Base-by-base conservation (phyloP, 2,888 invertebrate species). In the Hyposoter dolosus region DNA sequence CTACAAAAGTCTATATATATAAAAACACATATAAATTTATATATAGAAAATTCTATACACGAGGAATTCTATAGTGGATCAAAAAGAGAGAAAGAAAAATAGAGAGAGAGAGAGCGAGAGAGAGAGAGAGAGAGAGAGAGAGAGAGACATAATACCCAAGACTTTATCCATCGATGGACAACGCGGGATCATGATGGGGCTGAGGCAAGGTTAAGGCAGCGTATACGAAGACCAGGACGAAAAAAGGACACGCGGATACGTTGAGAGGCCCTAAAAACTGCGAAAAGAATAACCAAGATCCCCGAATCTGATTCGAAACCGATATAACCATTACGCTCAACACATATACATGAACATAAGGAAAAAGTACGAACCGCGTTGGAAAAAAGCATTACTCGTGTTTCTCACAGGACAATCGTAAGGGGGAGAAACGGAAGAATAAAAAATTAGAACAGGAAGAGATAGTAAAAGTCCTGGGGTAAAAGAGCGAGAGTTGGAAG, bases 241-340 rank as follows among this genome's bases (percentile, higher is more conserved):
- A 80, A 71, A 47, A 71, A 50, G 17, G 47, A 56, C 10, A 53
- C 28, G 15, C 40, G 23, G 63, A 60, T 32, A 60, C 45, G 45
- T n/a, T 60, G 45, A 45, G 28, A 60, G 60, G 28, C 45, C 32
- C 50, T 45, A 76, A 76, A 28, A 63, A 72, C 23, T 53, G 28
- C 40, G 28, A 68, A 80, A 71, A 56, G 65, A 75, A 77, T n/a
- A 47, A 83, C 35, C 35, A 45, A 82, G 76, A 72, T 77, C 77
- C 81, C 77, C 66, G 63, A 53, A 63, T 81, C 60, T 35, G 86
- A 86, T 86, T 86, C 65, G 86, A 78, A 77, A 77, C 23, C 80
- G 79, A 85, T 79, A 79, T 32, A 66, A 72, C 66, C 69, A 74
- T 78, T 81, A 9, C 53, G 40, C 45, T 12, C 17, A 47, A 47